These are phyloP conservation scores for Caenorhabditis parvicauda DNA, from an alignment of 2,888 invertebrate genomes.

Conservation along the genomic window DNA sequence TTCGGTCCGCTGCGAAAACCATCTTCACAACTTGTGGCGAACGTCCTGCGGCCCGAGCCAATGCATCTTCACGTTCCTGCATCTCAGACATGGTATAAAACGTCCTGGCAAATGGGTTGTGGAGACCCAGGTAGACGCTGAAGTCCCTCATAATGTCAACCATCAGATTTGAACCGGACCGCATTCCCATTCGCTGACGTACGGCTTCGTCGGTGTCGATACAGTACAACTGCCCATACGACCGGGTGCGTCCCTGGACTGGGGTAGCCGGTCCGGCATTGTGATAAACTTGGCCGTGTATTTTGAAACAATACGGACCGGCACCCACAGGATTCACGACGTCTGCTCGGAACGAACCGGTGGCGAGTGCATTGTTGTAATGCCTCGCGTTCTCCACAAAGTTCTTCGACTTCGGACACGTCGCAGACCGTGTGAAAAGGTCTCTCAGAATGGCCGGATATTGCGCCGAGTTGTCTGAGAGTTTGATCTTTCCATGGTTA, in stretches of 20 bases:
- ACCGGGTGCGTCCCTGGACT: not conserved
- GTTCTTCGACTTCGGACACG: too few species aligned
- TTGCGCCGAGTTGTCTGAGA: too few species aligned
- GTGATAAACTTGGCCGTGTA: constrained; percentile 22
- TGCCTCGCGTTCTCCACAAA: constrained; percentile 17
- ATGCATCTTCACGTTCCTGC: constrained; percentile 11
- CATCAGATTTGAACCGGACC: too few species aligned
- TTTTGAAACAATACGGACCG: constrained; percentile 19
- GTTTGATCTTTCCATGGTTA: too few species aligned
- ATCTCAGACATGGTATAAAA: constrained; percentile 27
- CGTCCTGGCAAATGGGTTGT: constrained; percentile 17
- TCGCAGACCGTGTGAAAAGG: too few species aligned
- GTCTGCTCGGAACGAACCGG: constrained; percentile 19
- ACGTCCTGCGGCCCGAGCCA: constrained; percentile 1
- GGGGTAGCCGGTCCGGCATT: constrained; percentile 10
- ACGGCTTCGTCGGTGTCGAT: constrained; percentile 15
- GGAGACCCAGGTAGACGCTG: not conserved
- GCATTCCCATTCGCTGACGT: too few species aligned
- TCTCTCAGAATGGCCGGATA: too few species aligned
- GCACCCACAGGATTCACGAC: constrained; percentile 12
- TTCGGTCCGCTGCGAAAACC: constrained; percentile 6
- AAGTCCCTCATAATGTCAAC: too few species aligned
- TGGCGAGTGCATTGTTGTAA: constrained; percentile 18
- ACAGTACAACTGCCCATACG: too few species aligned
- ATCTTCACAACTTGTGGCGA: constrained; percentile 6